Percentiles rank a stretch among this genome's conserved stretches.
These are phyloP conservation scores for Chromoteleia sp. DNA, from an alignment of 2,888 invertebrate genomes.

Conservation along the genomic window DNA sequence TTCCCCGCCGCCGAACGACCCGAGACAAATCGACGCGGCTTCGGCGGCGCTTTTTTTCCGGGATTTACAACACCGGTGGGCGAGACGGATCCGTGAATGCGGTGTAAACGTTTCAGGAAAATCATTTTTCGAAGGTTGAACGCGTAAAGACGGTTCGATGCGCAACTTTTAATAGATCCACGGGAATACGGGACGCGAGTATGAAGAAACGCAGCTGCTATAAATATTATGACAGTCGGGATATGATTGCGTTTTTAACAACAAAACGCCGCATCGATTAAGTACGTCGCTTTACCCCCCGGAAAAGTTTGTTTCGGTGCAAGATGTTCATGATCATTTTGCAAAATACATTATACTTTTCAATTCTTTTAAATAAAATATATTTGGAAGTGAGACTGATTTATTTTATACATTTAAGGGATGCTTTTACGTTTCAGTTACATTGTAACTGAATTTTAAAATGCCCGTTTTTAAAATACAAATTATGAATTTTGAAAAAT, in stretches of 20 bases:
- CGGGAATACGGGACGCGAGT: slow-evolving; percentile 5
- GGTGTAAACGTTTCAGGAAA: slow-evolving; percentile 48
- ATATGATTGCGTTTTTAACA: slow-evolving; percentile 35
- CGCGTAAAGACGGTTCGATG: slow-evolving; percentile 35
- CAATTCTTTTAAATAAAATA: slow-evolving; percentile 1
- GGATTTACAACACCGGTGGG: slow-evolving; percentile 46
- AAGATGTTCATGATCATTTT: not conserved
- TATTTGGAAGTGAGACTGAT: slow-evolving; percentile 5
- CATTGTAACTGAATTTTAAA: too few relatives aligned
- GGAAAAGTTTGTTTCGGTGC: not conserved
- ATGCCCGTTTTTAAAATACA: too few relatives aligned
- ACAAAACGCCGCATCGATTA: slow-evolving; percentile 34
- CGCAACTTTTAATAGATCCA: slow-evolving; percentile 37
- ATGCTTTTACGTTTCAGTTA: too few relatives aligned
- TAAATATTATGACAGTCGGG: slow-evolving; percentile 61
- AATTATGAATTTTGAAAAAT: too few relatives aligned
- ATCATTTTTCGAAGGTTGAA: slow-evolving; percentile 54
- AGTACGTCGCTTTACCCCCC: slow-evolving; percentile 24
- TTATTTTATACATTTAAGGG: slow-evolving; percentile 6
- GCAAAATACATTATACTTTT: not conserved
- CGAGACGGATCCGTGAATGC: slow-evolving; percentile 50
- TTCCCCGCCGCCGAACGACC: slow-evolving; percentile 21
- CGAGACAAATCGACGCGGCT: slow-evolving; percentile 53
- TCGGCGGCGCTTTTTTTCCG: slow-evolving; percentile 43
- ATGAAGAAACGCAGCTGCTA: slow-evolving; percentile 44